Percentiles rank a stretch among this genome's conserved stretches.
phyloP scores from a whole-genome alignment of 2,113 vertebrate species.

The cattle (Bos taurus) region DNA sequence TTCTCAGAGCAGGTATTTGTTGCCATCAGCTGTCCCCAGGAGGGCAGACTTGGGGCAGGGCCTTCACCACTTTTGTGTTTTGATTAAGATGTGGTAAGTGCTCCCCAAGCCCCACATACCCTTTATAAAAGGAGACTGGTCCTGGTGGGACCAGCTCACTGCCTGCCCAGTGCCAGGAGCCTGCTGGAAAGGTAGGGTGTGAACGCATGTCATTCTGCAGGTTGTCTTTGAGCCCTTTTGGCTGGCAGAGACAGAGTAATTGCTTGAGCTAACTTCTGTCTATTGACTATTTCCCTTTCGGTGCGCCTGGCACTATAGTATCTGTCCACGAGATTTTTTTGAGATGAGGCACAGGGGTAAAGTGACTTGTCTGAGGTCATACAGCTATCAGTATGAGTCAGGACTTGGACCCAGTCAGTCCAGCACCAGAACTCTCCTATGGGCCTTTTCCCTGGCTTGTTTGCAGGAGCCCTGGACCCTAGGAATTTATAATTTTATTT shows the following conservation, averaged over 20 bases:
- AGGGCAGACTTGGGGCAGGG: slow-evolving; percentile 25
- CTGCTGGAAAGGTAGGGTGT: slow-evolving; percentile 65
- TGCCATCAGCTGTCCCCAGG: slow-evolving; percentile 47
- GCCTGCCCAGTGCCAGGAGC: slow-evolving; percentile 48
- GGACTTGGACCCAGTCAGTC: not conserved
- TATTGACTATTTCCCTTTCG: not conserved
- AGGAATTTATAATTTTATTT: not conserved
- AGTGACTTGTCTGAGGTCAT: slow-evolving; percentile 31
- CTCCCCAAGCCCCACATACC: slow-evolving; percentile 8
- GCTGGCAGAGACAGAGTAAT: not conserved
- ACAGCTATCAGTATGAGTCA: not conserved
- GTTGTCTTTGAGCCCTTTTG: not conserved
- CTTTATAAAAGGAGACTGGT: slow-evolving; percentile 48
- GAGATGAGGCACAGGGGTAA: not conserved
- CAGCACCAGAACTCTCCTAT: not conserved
- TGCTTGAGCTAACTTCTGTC: not conserved
- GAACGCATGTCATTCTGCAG: not conserved
- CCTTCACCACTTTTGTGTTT: slow-evolving; percentile 35
- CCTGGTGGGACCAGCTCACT: slow-evolving; percentile 21
- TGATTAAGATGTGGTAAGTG: slow-evolving; percentile 64
- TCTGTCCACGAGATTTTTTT: not conserved
- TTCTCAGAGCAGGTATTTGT: slow-evolving; percentile 36
- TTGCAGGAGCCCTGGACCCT: not conserved
- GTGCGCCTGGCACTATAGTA: not conserved
- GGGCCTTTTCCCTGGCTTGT: not conserved